Conservation (phyloP, 1,140 invertebrate species). For the Eubasilissa regina region DNA sequence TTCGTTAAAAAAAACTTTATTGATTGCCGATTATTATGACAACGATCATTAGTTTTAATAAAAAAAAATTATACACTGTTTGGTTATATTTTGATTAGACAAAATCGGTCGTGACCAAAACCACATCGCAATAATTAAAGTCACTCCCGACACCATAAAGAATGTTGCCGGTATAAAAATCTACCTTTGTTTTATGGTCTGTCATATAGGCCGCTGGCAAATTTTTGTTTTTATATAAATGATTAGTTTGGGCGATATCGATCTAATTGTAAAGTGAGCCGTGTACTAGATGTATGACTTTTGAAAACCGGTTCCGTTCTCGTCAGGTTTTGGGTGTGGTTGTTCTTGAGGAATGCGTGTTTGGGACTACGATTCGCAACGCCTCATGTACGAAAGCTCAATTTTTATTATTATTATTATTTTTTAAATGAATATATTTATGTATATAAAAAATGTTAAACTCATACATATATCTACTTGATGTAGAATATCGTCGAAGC, state of each 20-base stretch:
- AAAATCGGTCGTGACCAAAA: constrained; percentile 1
- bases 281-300: constrained; percentile 10
- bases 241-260: constrained; percentile 9
- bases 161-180: not conserved
- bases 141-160: constrained; percentile 1
- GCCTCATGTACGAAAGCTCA: not conserved
- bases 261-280: constrained; percentile 23
- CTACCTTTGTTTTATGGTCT: not conserved
- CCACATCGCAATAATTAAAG: not conserved
- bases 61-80: not conserved
- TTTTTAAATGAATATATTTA: no score
- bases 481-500: no score
- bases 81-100: not conserved
- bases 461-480: no score
- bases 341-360: not conserved
- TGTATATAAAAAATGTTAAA: no score
- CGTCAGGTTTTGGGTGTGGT: constrained; percentile 22
- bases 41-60: not conserved
- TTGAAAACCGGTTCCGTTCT: constrained; percentile 12
- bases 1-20: no score
- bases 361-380: not conserved
- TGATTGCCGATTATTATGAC: not conserved
- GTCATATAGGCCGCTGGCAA: not conserved
- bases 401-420: not conserved
- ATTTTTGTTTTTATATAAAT: not conserved